Evolutionary conservation across 53 echinoderm and acorn worm genomes (phyloP).

Genomic region (Glandiceps talaboti): DNA sequence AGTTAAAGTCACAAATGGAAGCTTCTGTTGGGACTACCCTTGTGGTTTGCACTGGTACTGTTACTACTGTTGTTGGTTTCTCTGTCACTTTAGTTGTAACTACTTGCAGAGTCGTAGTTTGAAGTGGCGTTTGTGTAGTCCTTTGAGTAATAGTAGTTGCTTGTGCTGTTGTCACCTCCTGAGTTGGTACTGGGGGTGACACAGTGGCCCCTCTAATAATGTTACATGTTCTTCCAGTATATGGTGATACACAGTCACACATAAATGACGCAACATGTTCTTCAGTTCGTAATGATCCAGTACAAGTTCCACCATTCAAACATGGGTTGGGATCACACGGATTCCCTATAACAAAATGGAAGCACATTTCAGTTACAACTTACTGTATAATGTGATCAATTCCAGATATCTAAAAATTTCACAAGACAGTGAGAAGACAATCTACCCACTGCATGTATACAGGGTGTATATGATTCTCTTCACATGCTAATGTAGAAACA

Average conservation of each 20-base stretch:
- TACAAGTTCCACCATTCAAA: constrained; percentile 21
- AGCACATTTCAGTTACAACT: no score
- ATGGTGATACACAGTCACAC: constrained; percentile 17
- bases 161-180: background rate
- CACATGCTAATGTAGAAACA: no score
- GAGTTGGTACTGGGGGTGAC: background rate
- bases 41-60: background rate
- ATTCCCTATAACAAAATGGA: background rate
- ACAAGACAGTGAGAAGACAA: no score
- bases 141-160: background rate
- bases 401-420: no score
- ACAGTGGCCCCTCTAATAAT: background rate
- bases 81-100: background rate
- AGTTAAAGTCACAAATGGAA: background rate
- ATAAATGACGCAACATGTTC: constrained; percentile 18
- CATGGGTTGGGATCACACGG: constrained; percentile 24
- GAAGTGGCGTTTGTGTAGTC: background rate
- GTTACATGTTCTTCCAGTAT: constrained; percentile 7
- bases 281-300: background rate
- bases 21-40: background rate
- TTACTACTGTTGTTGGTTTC: background rate
- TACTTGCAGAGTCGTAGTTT: background rate
- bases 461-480: no score
- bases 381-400: no score
- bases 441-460: no score